These are phyloP conservation scores for Amblyopsis rosae DNA, from an alignment of 2,113 vertebrate genomes.

Conservation along the genomic window DNA sequence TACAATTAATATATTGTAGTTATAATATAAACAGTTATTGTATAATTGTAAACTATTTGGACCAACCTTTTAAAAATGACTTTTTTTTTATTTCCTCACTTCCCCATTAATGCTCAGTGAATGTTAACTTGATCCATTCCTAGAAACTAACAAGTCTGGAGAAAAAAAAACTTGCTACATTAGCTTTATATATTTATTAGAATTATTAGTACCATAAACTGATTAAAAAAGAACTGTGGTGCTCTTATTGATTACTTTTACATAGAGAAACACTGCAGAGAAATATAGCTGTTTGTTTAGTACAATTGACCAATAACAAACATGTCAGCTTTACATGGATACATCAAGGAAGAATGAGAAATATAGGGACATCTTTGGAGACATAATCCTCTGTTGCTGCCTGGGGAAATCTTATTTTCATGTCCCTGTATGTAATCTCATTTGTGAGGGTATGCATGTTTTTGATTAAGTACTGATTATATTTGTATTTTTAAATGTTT, in stretches of 20 bases:
- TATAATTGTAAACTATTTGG: too few relatives aligned
- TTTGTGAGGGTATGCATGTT: too few relatives aligned
- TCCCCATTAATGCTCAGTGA: conserved; percentile 27
- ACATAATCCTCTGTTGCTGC: too few relatives aligned
- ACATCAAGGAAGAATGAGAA: too few relatives aligned
- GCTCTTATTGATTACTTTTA: too few relatives aligned
- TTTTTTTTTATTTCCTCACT: conserved; percentile 23
- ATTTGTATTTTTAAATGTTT: conserved; percentile 16
- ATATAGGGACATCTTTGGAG: too few relatives aligned
- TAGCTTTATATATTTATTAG: too few relatives aligned
- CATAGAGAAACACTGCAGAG: conserved; percentile 1
- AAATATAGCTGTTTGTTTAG: conserved; percentile 58
- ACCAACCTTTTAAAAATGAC: conserved; percentile 23
- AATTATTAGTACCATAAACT: neutral
- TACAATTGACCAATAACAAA: conserved; percentile 35
- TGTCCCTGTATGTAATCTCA: too few relatives aligned
- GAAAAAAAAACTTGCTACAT: conserved; percentile 40
- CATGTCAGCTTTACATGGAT: neutral
- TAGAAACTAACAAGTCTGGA: conserved; percentile 51
- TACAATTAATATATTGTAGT: too few relatives aligned
- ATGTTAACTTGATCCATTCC: conserved; percentile 57
- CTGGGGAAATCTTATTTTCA: too few relatives aligned
- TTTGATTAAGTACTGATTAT: too few relatives aligned
- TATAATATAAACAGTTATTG: too few relatives aligned
- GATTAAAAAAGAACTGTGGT: conserved; percentile 3